A percentile compares a stretch with the other conserved stretches of the same genome.
Evolutionary conservation across 2,113 vertebrate genomes (phyloP).

Genomic region (Lasiurus borealis): DNA sequence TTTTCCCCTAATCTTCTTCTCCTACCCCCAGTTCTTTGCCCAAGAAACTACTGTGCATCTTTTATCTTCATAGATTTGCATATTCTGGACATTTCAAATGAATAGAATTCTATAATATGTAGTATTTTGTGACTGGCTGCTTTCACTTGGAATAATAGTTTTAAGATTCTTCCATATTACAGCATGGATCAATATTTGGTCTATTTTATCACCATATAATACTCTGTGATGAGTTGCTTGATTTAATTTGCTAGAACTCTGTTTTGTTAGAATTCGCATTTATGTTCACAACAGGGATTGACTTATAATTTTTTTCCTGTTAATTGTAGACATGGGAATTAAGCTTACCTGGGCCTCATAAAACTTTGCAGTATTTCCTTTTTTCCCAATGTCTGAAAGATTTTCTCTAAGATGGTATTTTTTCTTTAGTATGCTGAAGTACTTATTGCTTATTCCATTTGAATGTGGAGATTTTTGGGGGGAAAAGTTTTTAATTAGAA

Average conservation of each 20-base stretch:
- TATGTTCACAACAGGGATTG: not conserved
- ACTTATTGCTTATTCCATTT: not conserved
- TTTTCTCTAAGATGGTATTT: not conserved
- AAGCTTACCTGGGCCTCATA: not conserved
- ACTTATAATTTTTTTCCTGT: conserved; percentile 27
- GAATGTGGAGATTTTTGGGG: not conserved
- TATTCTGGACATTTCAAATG: not conserved
- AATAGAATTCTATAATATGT: not conserved
- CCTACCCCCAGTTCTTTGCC: not conserved
- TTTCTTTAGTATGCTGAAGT: conserved; percentile 26
- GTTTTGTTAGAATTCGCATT: not conserved
- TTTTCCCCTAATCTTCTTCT: not conserved
- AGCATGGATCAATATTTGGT: not conserved
- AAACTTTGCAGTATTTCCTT: not conserved
- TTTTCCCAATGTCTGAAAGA: conserved; percentile 19
- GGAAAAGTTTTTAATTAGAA: not conserved
- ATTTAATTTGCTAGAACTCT: not conserved
- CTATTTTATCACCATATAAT: not conserved
- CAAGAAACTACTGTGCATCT: not conserved
- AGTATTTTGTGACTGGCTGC: not conserved
- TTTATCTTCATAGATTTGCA: not conserved
- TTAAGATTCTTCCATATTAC: not conserved
- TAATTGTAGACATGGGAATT: not conserved
- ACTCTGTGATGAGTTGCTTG: not conserved
- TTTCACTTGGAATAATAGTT: conserved; percentile 37